phyloP scores from a whole-genome alignment of 2,888 invertebrate species.

The Saturnia pavonia region DNA sequence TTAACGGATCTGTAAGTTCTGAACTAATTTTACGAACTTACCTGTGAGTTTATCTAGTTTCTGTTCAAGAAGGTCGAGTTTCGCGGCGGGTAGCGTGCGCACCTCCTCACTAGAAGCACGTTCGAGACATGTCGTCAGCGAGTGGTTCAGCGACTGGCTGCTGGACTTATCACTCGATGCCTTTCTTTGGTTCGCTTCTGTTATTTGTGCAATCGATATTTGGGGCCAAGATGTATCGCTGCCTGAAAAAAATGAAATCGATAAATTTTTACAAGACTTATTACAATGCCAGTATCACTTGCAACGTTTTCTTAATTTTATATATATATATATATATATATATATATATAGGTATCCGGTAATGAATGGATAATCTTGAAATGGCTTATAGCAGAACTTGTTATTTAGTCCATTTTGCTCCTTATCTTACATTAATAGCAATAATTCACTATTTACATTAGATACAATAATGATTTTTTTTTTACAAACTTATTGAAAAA shows the following conservation, averaged over 20 bases:
- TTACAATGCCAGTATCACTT: too few relatives aligned
- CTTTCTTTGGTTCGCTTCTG: slow-evolving; percentile 70
- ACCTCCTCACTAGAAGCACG: slow-evolving; percentile 20
- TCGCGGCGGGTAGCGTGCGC: slow-evolving; percentile 30
- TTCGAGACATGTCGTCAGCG: slow-evolving; percentile 26
- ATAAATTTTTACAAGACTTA: neutral
- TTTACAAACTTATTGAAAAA: too few relatives aligned
- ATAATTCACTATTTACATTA: too few relatives aligned
- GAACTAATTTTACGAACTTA: slow-evolving; percentile 29
- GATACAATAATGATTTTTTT: too few relatives aligned
- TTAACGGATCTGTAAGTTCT: neutral
- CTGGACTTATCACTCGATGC: slow-evolving; percentile 66
- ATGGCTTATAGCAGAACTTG: too few relatives aligned
- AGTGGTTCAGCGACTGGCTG: slow-evolving; percentile 52
- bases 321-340: too few relatives aligned
- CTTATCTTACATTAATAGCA: too few relatives aligned
- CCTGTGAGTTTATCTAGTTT: slow-evolving; percentile 68
- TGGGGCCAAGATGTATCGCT: slow-evolving; percentile 72
- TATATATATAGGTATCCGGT: too few relatives aligned
- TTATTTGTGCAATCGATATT: slow-evolving; percentile 71
- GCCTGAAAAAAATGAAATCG: slow-evolving; percentile 42
- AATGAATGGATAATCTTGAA: too few relatives aligned
- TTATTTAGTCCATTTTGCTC: too few relatives aligned
- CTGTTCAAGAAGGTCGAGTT: slow-evolving; percentile 55
- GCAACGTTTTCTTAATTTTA: too few relatives aligned